A percentile compares a stretch with the other conserved stretches of the same genome.
Evolutionary conservation across 2,888 invertebrate genomes (phyloP).

Genomic region (Hylaea fasciaria): DNA sequence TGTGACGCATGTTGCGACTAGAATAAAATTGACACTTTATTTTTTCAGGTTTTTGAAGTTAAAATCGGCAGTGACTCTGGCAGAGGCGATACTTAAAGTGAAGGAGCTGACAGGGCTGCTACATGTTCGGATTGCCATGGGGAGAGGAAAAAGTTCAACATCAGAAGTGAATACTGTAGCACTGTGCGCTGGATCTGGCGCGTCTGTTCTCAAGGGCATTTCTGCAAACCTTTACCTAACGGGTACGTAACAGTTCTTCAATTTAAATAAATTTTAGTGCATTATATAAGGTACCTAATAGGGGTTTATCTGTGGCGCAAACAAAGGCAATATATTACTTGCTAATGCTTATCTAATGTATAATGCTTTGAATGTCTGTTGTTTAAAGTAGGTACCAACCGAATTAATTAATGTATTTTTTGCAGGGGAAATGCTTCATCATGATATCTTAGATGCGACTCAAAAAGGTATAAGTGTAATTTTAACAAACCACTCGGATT

Average conservation of each 20-base stretch:
- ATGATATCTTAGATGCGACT: slow-evolving; percentile 94
- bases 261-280: neutral
- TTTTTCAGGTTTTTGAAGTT: slow-evolving; percentile 61
- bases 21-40: neutral
- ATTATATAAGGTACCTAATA: no score
- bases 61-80: slow-evolving; percentile 67
- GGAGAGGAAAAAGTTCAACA: slow-evolving; percentile 68
- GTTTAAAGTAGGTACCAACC: no score
- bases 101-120: slow-evolving; percentile 88
- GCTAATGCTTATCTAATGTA: no score
- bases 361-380: no score
- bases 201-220: slow-evolving; percentile 89
- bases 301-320: no score
- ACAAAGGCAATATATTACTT: no score
- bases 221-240: slow-evolving; percentile 93
- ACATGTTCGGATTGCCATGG: slow-evolving; percentile 90
- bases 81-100: slow-evolving; percentile 86
- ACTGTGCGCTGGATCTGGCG: slow-evolving; percentile 96
- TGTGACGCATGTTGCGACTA: no score
- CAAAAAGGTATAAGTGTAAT: slow-evolving; percentile 92
- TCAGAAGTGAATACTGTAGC: slow-evolving; percentile 87
- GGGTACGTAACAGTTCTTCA: slow-evolving; percentile 63
- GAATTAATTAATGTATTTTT: slow-evolving; percentile 2
- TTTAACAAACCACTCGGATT: slow-evolving; percentile 96
- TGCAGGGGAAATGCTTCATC: slow-evolving; percentile 95